Percentiles rank a stretch among this genome's conserved stretches.
Evolutionary conservation across 2,113 vertebrate genomes (phyloP).

Genomic region (Rhinogobius similis): DNA sequence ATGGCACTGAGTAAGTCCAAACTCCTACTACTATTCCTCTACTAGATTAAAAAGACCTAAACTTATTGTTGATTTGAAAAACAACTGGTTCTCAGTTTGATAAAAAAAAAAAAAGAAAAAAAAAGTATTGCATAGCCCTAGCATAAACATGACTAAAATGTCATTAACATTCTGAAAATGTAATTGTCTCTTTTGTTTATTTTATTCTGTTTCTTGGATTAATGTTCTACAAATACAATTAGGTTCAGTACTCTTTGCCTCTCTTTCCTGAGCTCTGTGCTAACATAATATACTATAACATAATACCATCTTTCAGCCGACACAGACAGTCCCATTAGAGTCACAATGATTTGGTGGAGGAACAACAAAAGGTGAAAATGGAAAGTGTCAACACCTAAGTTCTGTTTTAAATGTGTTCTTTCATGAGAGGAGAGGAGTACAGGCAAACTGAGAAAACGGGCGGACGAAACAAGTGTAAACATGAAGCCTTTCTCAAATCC

Average conservation of each 20-base stretch:
- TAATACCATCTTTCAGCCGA: background rate
- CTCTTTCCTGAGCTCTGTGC: background rate
- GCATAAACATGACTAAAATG: background rate
- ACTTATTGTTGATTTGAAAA: no score
- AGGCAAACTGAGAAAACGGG: background rate
- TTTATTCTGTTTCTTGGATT: background rate
- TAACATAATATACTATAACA: background rate
- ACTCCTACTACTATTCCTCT: no score
- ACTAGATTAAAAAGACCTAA: no score
- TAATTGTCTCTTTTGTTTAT: background rate
- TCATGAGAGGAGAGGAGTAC: background rate
- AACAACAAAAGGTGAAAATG: conserved; percentile 1
- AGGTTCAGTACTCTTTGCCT: background rate
- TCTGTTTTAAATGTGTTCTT: background rate
- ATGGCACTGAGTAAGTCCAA: no score
- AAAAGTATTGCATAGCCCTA: no score
- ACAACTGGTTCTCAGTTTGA: no score
- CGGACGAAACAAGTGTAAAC: conserved; percentile 20
- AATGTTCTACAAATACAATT: background rate
- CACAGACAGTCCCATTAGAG: background rate
- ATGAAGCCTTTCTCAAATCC: conserved; percentile 4
- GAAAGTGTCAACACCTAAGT: background rate
- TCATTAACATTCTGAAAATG: background rate
- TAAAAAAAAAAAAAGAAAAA: no score
- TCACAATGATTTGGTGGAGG: background rate